phyloP scores from a whole-genome alignment of 2,797 vertebrate genomes.

The Emys orbicularis region DNA sequence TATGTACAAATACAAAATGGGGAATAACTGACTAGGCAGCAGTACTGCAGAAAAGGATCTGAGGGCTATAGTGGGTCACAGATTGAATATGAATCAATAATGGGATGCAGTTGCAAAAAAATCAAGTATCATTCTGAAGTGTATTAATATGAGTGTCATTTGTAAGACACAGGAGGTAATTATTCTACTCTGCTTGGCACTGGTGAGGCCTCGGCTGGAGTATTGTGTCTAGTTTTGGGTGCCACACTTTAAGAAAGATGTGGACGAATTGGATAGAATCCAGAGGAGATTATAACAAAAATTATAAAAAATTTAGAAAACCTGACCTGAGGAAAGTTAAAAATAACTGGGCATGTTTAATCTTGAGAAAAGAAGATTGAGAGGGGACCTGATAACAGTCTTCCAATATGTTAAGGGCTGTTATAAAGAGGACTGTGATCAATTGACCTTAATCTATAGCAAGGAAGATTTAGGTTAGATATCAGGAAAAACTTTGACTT shows the following conservation, averaged over 20 bases:
- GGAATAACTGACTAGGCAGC: not conserved
- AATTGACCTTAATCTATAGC: not conserved
- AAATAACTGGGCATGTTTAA: not conserved
- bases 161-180: not conserved
- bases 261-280: not conserved
- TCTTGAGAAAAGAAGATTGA: not conserved
- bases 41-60: not conserved
- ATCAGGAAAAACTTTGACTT: not conserved
- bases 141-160: not conserved
- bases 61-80: not conserved
- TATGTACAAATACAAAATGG: not conserved
- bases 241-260: not conserved
- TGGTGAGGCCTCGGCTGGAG: not conserved
- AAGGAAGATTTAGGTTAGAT: not conserved
- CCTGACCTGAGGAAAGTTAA: not conserved
- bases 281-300: not conserved
- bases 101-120: not conserved
- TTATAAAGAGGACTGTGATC: not conserved
- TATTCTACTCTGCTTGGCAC: not conserved
- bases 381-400: not conserved
- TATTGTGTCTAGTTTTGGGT: not conserved
- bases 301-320: not conserved
- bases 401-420: not conserved
- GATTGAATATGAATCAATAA: not conserved
- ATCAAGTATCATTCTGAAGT: not conserved